Conservation (phyloP, 1,140 invertebrate genomes). For the Philopotamus ludificatus region DNA sequence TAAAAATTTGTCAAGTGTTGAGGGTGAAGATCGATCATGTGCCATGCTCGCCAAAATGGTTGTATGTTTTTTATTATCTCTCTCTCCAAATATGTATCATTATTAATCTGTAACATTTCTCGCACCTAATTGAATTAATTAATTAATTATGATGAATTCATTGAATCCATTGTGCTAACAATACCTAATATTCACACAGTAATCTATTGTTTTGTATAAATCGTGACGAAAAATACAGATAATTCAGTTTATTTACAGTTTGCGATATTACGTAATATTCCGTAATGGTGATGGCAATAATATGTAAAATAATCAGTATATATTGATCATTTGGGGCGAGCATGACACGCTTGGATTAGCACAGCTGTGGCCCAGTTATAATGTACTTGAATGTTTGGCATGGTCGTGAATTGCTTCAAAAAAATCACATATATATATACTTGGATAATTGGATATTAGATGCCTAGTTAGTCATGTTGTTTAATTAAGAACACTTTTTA, state of each 20-base stretch:
- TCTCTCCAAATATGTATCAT: too few relatives aligned
- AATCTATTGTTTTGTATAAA: not conserved
- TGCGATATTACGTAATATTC: not conserved
- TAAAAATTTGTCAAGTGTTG: conserved; percentile 38
- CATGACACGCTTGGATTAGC: conserved; percentile 41
- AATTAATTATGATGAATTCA: conserved; percentile 10
- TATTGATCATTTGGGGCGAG: conserved; percentile 10
- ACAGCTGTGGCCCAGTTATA: conserved; percentile 42
- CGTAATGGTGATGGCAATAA: not conserved
- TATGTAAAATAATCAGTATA: not conserved
- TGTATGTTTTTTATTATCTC: not conserved
- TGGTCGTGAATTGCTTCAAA: conserved; percentile 42
- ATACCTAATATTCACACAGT: not conserved
- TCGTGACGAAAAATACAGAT: conserved; percentile 7
- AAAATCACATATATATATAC: conserved; percentile 36
- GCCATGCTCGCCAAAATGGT: conserved; percentile 27
- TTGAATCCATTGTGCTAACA: too few relatives aligned
- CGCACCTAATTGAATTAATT: too few relatives aligned
- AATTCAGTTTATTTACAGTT: not conserved
- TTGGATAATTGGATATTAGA: conserved; percentile 42
- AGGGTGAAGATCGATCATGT: conserved; percentile 38
- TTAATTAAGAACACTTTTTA: conserved; percentile 42
- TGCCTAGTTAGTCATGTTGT: conserved; percentile 41
- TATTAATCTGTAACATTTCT: not conserved
- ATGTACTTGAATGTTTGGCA: conserved; percentile 43